Evolutionary conservation across 1,140 invertebrate genomes (phyloP).

Genomic region (Drosophila obscura): DNA sequence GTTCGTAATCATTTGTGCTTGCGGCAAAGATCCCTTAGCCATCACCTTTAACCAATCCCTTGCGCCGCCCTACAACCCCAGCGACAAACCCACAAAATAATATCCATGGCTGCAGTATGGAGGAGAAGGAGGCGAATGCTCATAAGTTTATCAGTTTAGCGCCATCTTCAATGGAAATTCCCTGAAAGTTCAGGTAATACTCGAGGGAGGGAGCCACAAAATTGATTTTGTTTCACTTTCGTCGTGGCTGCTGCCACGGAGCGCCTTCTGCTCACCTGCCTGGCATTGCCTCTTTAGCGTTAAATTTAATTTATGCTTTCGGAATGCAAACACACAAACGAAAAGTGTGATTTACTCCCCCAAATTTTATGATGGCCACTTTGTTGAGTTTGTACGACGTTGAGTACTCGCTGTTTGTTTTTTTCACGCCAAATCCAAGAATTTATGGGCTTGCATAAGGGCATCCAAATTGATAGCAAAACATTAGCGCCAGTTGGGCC

Average conservation of each 20-base stretch:
- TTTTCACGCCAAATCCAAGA: slow-evolving; percentile 14
- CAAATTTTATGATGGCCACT: slow-evolving; percentile 55
- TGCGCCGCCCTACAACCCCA: not conserved
- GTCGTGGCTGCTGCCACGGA: not conserved
- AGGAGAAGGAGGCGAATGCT: not conserved
- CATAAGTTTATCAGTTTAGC: slow-evolving; percentile 61
- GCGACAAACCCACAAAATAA: not conserved
- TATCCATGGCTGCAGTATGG: not conserved
- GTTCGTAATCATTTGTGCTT: slow-evolving; percentile 61
- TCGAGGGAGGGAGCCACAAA: slow-evolving; percentile 16
- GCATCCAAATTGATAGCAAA: slow-evolving; percentile 61
- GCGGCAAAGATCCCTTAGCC: slow-evolving; percentile 48
- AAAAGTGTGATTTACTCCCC: slow-evolving; percentile 67
- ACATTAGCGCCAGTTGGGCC: slow-evolving; percentile 42
- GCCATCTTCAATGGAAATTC: slow-evolving; percentile 57
- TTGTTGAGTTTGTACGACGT: slow-evolving; percentile 8
- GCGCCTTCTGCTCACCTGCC: not conserved
- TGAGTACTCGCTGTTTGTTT: slow-evolving; percentile 8
- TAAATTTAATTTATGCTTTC: slow-evolving; percentile 74
- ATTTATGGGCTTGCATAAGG: slow-evolving; percentile 68
- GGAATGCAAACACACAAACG: slow-evolving; percentile 54
- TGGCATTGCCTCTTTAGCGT: slow-evolving; percentile 38
- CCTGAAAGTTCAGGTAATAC: slow-evolving; percentile 42
- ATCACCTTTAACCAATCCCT: slow-evolving; percentile 17
- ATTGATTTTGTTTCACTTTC: slow-evolving; percentile 59